These are phyloP conservation scores for Atlantisia rogersi DNA, from an alignment of 2,113 vertebrate species.

Conservation along the genomic window DNA sequence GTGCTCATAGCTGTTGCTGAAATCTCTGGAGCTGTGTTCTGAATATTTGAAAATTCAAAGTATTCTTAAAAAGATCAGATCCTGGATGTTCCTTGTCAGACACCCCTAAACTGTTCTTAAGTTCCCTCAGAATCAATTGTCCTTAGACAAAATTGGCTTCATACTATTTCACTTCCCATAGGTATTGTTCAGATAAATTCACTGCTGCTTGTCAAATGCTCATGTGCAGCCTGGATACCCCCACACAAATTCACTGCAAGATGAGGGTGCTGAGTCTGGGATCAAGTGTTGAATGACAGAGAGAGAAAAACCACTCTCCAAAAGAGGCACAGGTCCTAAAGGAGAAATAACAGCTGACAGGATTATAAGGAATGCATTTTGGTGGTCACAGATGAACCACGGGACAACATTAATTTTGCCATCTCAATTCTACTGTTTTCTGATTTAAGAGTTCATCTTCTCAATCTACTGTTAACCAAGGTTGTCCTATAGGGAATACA, in stretches of 20 bases:
- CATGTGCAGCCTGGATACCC: not conserved
- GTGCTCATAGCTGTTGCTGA: not conserved
- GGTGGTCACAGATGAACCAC: not conserved
- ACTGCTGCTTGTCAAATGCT: not conserved
- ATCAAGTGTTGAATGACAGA: not conserved
- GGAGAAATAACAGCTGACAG: not conserved
- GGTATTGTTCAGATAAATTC: not conserved
- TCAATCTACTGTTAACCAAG: not conserved
- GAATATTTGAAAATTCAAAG: not conserved
- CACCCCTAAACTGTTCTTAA: not conserved
- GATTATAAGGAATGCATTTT: not conserved
- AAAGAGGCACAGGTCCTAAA: not conserved
- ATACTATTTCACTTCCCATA: not conserved
- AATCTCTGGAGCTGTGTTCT: not conserved
- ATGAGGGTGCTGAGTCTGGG: not conserved
- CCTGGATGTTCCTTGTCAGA: not conserved
- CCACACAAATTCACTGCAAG: not conserved
- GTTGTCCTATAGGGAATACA: not conserved
- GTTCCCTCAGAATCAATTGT: not conserved
- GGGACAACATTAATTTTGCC: not conserved
- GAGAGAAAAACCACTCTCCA: not conserved
- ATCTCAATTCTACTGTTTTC: not conserved
- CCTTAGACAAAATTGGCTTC: not conserved
- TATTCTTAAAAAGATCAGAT: not conserved
- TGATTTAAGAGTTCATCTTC: not conserved